Evolutionary conservation across 2,113 vertebrate genomes (phyloP), one percentile per base, ranked within the genome.

Genomic region (Nothobranchius kuhntae): DNA sequence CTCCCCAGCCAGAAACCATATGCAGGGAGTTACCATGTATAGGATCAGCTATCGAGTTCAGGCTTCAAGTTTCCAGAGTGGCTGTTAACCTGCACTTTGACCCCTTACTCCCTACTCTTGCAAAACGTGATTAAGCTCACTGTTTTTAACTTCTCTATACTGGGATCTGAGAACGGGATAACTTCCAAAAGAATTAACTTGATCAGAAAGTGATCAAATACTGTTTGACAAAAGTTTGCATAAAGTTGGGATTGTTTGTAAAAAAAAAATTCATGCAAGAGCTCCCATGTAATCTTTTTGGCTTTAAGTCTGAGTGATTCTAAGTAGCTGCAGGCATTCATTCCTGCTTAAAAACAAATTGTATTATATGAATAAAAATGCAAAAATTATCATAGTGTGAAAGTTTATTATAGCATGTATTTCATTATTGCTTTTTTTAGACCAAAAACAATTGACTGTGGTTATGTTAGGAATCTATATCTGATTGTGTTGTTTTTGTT

Each of bases 21-120:
- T 52, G 38, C 4, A 24, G 26, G 9, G 12, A 12, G 10, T 58
- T 35, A 7, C 12, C 24, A 9, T 40, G 26, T 61, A 35, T 58
- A 15, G 30, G 15, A 61, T 38, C 52, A 61, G 42, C 65, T 61
- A 47, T 60, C 46, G 44, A 6, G n/a, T 51, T 38, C 14, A 13
- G 8, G 13, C 45, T 12, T 56, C 14, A 57, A 6, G 30, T 75
- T 60, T 78, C 13, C 62, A 51, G 57, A 45, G n/a, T 15, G 8
- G 50, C 46, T 63, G 48, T 36, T 52, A 58, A 36, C 54, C 17
- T 80, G 76, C 66, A 73, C 83, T 80, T 83, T 80, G 74, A 80
- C 70, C 65, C 35, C 10, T 48, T 24, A 6, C 35, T 42, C 13
- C 56, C 12, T 40, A 15, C 55, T 50, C 38, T 13, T 10, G 12